Evolutionary conservation across 2,888 invertebrate genomes (phyloP).

Genomic region (Agriopis aurantiaria): DNA sequence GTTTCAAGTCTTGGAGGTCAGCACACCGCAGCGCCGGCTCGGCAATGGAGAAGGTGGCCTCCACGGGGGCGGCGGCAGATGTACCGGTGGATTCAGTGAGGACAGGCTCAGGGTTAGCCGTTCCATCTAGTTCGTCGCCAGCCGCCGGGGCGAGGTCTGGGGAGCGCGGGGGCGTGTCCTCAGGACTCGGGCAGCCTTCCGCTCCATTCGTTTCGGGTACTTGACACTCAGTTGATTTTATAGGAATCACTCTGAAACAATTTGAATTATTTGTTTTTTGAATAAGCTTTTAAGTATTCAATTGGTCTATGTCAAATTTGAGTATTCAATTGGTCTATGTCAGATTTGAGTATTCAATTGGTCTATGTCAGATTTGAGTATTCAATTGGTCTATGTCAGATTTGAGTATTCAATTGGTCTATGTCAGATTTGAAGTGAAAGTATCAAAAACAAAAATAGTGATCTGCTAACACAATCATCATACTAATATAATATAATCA

Average conservation of each 20-base stretch:
- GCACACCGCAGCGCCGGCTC: conserved; percentile 5
- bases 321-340: background rate
- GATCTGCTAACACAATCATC: too few relatives aligned
- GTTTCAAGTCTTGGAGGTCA: conserved; percentile 47
- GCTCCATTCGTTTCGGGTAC: background rate
- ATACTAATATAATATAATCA: too few relatives aligned
- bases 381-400: background rate
- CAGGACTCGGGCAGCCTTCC: background rate
- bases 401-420: background rate
- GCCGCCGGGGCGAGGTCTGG: conserved; percentile 11
- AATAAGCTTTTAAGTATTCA: background rate
- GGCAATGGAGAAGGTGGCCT: conserved; percentile 9
- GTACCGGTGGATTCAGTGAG: background rate
- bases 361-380: background rate
- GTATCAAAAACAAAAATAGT: background rate
- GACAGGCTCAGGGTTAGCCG: conserved; percentile 3
- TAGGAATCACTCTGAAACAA: conserved; percentile 1
- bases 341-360: background rate
- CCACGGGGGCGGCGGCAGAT: conserved; percentile 3
- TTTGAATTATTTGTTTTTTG: too few relatives aligned
- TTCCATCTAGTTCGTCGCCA: background rate
- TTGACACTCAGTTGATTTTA: background rate
- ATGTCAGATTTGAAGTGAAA: background rate
- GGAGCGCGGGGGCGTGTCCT: background rate
- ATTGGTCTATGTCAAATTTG: background rate